Percentiles rank a stretch among this genome's conserved stretches.
phyloP scores from a whole-genome alignment of 2,888 invertebrate species.

The Ernsta delagoae region DNA sequence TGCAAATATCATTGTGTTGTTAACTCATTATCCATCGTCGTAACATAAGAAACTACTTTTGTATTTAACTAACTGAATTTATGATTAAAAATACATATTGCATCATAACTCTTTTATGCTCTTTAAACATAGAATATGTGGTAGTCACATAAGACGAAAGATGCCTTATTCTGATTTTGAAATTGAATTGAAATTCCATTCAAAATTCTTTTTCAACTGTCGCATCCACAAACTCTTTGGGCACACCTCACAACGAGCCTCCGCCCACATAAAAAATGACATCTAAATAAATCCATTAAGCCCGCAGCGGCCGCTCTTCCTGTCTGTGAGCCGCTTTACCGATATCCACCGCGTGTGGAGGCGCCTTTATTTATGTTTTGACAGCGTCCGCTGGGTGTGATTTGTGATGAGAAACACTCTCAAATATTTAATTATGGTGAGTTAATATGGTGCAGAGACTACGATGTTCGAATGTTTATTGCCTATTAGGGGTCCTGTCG shows the following conservation, averaged over 20 bases:
- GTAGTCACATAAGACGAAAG: no score
- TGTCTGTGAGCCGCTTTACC: conserved; percentile 76
- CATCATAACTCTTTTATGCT: no score
- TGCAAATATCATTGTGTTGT: no score
- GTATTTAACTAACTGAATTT: no score
- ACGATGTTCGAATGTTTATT: background rate
- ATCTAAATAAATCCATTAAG: conserved; percentile 85
- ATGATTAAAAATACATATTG: no score
- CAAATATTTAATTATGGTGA: conserved; percentile 44
- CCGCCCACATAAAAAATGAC: conserved; percentile 85
- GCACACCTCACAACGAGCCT: conserved; percentile 58
- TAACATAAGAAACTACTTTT: no score
- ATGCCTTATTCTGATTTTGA: no score
- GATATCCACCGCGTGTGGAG: conserved; percentile 62
- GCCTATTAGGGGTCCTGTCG: background rate
- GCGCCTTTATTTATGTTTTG: conserved; percentile 80
- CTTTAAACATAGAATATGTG: no score
- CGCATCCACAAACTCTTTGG: conserved; percentile 62
- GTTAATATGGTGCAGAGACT: conserved; percentile 1
- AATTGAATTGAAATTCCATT: no score
- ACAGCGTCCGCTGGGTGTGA: conserved; percentile 65
- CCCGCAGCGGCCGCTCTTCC: conserved; percentile 67
- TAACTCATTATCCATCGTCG: no score
- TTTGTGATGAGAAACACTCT: conserved; percentile 72
- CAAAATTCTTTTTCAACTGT: conserved; percentile 29